A percentile compares a stretch with the other conserved stretches of the same genome.
phyloP scores from a whole-genome alignment of 2,113 vertebrate species.

The Scatophagus argus region DNA sequence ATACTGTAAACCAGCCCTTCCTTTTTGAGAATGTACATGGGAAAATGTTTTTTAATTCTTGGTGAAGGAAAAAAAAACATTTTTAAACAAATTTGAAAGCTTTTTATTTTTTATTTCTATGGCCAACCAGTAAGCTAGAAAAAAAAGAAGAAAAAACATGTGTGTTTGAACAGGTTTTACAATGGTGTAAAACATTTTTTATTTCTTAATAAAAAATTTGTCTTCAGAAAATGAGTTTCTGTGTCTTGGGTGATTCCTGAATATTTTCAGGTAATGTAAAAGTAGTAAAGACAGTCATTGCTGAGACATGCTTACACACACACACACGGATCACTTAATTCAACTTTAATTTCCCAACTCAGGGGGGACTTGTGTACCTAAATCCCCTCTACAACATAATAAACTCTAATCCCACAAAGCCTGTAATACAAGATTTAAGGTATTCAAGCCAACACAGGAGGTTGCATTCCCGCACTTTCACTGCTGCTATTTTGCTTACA shows the following conservation, averaged over 20 bases:
- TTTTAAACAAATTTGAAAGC: slow-evolving; percentile 71
- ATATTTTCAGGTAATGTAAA: no score
- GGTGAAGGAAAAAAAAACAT: slow-evolving; percentile 60
- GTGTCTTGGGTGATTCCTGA: neutral
- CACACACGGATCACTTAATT: slow-evolving; percentile 9
- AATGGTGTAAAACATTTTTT: slow-evolving; percentile 77
- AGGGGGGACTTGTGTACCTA: slow-evolving; percentile 16
- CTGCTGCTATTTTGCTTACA: neutral
- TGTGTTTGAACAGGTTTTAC: slow-evolving; percentile 79
- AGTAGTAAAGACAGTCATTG: no score
- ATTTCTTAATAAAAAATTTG: slow-evolving; percentile 84
- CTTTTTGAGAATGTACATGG: slow-evolving; percentile 71
- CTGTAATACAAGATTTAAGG: slow-evolving; percentile 47
- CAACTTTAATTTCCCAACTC: slow-evolving; percentile 46
- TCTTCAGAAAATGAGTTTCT: slow-evolving; percentile 71
- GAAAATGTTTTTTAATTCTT: slow-evolving; percentile 71
- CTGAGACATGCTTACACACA: no score
- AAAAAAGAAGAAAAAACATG: slow-evolving; percentile 58
- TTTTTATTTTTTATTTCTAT: slow-evolving; percentile 77
- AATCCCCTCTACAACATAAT: slow-evolving; percentile 54
- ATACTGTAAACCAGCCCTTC: slow-evolving; percentile 66
- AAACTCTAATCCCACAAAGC: slow-evolving; percentile 53
- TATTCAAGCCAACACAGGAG: slow-evolving; percentile 2
- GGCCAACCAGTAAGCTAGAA: slow-evolving; percentile 71
- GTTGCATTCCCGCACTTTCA: slow-evolving; percentile 17